Evolutionary conservation across 2,888 invertebrate genomes (phyloP).

Genomic region (Parnassius smintheus): DNA sequence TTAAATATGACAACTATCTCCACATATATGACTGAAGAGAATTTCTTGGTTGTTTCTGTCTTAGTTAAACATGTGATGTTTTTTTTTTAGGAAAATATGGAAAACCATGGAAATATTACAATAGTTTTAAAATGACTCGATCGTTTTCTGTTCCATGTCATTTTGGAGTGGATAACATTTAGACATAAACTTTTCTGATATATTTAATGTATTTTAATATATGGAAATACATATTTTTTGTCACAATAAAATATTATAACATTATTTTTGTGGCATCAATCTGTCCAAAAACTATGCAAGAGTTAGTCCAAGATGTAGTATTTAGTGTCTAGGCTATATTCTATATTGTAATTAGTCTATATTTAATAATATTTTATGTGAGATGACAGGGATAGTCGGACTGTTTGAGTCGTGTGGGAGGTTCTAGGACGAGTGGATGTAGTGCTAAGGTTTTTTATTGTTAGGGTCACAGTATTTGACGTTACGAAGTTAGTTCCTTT

Average conservation of each 20-base stretch:
- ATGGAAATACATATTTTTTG: conserved; percentile 45
- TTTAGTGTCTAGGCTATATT: conserved; percentile 41
- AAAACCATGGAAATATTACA: conserved; percentile 4
- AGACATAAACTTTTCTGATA: conserved; percentile 22
- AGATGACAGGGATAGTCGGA: conserved; percentile 30
- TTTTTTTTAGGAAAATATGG: conserved; percentile 12
- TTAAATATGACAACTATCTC: conserved; percentile 4
- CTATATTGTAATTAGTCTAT: conserved; percentile 39
- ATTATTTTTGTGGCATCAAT: conserved; percentile 59
- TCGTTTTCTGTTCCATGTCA: not conserved
- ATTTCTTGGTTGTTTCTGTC: conserved; percentile 16
- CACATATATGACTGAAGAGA: conserved; percentile 1
- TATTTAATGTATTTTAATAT: conserved; percentile 43
- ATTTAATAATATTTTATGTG: conserved; percentile 27
- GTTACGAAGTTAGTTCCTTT: conserved; percentile 60
- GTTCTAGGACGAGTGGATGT: conserved; percentile 32
- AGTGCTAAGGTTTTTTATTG: conserved; percentile 42
- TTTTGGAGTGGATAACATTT: not conserved
- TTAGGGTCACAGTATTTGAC: conserved; percentile 66
- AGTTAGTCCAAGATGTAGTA: conserved; percentile 39
- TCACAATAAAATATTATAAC: conserved; percentile 45
- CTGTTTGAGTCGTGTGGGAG: conserved; percentile 25
- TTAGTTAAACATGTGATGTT: conserved; percentile 19
- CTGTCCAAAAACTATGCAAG: conserved; percentile 64
- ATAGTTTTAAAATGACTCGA: not conserved